These are phyloP conservation scores for Calosoma granatense DNA, from an alignment of 1,140 invertebrate species.

Conservation along the genomic window DNA sequence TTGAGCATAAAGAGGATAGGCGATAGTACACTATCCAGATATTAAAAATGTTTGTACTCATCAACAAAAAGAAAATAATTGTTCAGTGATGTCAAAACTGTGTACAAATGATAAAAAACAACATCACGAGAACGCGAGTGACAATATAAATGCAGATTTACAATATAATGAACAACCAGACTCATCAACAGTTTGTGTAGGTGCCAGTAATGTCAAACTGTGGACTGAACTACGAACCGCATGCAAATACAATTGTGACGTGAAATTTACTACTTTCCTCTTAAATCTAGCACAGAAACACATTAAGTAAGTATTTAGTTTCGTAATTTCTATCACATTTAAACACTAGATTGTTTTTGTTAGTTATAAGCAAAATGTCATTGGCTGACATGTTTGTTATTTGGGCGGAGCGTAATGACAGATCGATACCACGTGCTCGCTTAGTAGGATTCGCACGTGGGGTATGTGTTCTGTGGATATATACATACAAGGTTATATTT, in stretches of 20 bases:
- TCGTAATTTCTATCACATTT: slow-evolving; percentile 8
- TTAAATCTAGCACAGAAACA: slow-evolving; percentile 37
- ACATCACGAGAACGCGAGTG: slow-evolving; percentile 5
- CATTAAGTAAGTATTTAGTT: slow-evolving; percentile 20
- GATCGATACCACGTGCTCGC: slow-evolving; percentile 19
- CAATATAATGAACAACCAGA: slow-evolving; percentile 13
- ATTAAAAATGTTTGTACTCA: slow-evolving; percentile 17
- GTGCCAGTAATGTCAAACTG: slow-evolving; percentile 36
- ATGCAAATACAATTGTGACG: slow-evolving; percentile 35
- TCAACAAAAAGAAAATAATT: slow-evolving; percentile 10
- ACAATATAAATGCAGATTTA: slow-evolving; percentile 11
- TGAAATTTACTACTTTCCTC: slow-evolving; percentile 37
- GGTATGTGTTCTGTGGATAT: too few relatives aligned
- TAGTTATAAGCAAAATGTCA: slow-evolving; percentile 7
- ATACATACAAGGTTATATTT: slow-evolving; percentile 10
- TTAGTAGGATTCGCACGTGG: slow-evolving; percentile 14
- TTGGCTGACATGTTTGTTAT: slow-evolving; percentile 14
- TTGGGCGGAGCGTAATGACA: slow-evolving; percentile 32
- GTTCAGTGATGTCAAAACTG: slow-evolving; percentile 22
- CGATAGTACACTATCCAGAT: slow-evolving; percentile 19
- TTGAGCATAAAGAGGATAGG: slow-evolving; percentile 23
- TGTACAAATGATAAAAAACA: slow-evolving; percentile 17
- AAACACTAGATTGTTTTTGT: slow-evolving; percentile 12
- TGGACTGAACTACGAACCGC: slow-evolving; percentile 35
- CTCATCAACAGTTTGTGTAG: slow-evolving; percentile 25